Evolutionary conservation across 1,140 invertebrate genomes (phyloP).

Genomic region (Dicyema japonicum): DNA sequence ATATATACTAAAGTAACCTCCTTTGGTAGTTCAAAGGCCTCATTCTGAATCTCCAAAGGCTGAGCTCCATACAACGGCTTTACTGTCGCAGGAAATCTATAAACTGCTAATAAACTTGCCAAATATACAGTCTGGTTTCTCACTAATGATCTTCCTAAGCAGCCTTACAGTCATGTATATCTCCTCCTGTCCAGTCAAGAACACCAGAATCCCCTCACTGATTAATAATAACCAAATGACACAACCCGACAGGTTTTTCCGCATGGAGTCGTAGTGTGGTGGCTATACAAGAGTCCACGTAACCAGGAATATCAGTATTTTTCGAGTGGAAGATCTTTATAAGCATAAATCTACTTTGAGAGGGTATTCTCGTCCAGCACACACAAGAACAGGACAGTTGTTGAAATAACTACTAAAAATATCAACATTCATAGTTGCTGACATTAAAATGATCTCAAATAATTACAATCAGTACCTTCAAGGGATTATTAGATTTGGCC

Average conservation of each 20-base stretch:
- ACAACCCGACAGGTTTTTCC: too few species aligned
- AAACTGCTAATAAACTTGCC: slow-evolving; percentile 32
- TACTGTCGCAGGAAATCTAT: too few species aligned
- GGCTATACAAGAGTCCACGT: too few species aligned
- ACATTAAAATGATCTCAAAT: slow-evolving; percentile 14
- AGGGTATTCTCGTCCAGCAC: slow-evolving; percentile 53
- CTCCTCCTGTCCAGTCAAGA: slow-evolving; percentile 74
- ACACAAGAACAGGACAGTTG: slow-evolving; percentile 43
- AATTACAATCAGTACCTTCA: too few species aligned
- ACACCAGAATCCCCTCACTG: slow-evolving; percentile 44
- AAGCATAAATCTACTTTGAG: slow-evolving; percentile 28
- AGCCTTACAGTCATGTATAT: too few species aligned
- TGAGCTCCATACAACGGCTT: background rate
- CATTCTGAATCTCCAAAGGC: slow-evolving; percentile 1
- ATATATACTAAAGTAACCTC: background rate
- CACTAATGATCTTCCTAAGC: too few species aligned
- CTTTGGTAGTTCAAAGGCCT: background rate
- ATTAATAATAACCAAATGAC: too few species aligned
- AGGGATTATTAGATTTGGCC: slow-evolving; percentile 8
- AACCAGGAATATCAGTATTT: too few species aligned
- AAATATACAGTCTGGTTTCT: too few species aligned
- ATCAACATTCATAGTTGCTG: slow-evolving; percentile 26
- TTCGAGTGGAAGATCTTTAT: too few species aligned
- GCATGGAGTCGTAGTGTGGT: too few species aligned
- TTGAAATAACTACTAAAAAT: slow-evolving; percentile 62